Base-by-base conservation (phyloP, 1,140 invertebrate species). In the Halictus rubicundus region DNA sequence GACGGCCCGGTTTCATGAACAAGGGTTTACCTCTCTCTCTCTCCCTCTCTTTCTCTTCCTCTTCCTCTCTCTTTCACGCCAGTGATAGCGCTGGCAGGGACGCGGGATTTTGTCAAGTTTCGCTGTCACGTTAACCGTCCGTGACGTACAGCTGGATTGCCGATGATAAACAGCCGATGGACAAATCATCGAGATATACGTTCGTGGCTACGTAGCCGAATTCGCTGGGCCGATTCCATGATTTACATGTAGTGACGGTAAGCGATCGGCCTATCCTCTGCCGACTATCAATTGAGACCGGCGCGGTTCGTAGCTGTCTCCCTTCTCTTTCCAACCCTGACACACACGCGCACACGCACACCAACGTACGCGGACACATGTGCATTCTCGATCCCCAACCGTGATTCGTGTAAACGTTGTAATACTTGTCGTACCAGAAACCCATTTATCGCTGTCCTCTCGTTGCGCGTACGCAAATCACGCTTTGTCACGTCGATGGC, bases 171-270 rank as follows among this genome's bases (percentile, higher is more conserved):
- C 80, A 85, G 83, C 69, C 84, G 75, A 85, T 85, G 84, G 83
- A 86, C 84, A 82, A 86, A 86, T 85, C 80, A 85, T 81, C 82
- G 68, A 85, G 83, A 86, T 86, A 82, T 79, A 85, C 82, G 85
- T 72, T 77, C 68, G 69, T 46, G 60, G 60, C 71, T 75, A 65
- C 68, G 68, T 78, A 72, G 68, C 81, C 60, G 84, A 72, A 69
- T 79, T 85, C 83, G 84, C 75, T 54, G 76, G 54, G 80, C 32
- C 84, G 77, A 82, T 81, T 84, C 75, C 54, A 42, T 82, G 80
- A 85, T 86, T 85, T 82, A 85, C 83, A 78, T 79, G 74, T 79
- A 74, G 64, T 42, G 52, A 63, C 78, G 63, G 59, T 54, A 71
- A 74, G 61, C 70, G 68, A 68, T 80, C 72, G 73, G 78, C 25